A percentile compares a stretch with the other conserved stretches of the same genome.
Conservation (phyloP, 2,797 vertebrate species). For the Vultur gryphus region DNA sequence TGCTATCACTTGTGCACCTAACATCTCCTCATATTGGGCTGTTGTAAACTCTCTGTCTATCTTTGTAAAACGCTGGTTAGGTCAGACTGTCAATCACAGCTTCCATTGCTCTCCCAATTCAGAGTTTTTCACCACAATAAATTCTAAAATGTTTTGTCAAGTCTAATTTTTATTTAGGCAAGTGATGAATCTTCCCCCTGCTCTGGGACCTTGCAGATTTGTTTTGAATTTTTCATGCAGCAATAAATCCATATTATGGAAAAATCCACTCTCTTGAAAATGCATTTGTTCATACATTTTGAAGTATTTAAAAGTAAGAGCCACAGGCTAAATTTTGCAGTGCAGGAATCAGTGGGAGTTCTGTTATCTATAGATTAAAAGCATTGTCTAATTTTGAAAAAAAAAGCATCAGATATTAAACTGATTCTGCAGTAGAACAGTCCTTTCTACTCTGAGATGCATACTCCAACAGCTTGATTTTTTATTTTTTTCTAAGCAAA, state of each 20-base stretch:
- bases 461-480: background rate
- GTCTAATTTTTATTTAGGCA: background rate
- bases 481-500: background rate
- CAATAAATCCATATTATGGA: conserved; percentile 36
- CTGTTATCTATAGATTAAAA: conserved; percentile 34
- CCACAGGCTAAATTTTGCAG: conserved; percentile 24
- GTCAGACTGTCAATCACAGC: background rate
- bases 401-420: background rate
- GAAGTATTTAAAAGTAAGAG: conserved; percentile 29
- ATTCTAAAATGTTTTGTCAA: conserved; percentile 28
- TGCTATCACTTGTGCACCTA: background rate
- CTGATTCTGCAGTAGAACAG: background rate
- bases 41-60: background rate
- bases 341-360: background rate
- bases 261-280: conserved; percentile 38
- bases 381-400: conserved; percentile 2
- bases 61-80: background rate
- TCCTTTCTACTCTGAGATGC: background rate
- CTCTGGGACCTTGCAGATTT: conserved; percentile 6
- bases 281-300: background rate
- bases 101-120: background rate
- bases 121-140: background rate
- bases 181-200: background rate
- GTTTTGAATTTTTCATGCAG: conserved; percentile 37
- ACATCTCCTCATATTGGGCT: background rate